Percentiles rank a stretch among this genome's conserved stretches.
phyloP scores from a whole-genome alignment of 2,113 vertebrate genomes.

The Rousettus leschenaultii region DNA sequence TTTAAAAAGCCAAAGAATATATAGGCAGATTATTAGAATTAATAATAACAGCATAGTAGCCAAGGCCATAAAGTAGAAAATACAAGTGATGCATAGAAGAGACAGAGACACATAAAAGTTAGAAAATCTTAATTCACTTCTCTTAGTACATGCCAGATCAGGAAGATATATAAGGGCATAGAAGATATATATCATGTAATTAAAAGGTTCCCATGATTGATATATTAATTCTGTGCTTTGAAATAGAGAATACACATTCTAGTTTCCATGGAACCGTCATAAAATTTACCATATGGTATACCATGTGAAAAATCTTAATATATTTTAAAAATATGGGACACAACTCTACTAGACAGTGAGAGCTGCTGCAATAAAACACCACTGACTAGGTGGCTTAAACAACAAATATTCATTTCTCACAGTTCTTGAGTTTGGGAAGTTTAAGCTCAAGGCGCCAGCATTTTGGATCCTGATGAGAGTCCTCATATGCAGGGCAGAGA shows the following conservation, averaged over 20 bases:
- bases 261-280: neutral
- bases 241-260: neutral
- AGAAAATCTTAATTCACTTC: neutral
- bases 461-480: neutral
- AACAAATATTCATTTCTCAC: neutral
- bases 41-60: neutral
- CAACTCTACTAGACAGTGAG: neutral
- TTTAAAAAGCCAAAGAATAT: neutral
- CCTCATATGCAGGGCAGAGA: neutral
- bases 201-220: neutral
- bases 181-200: neutral
- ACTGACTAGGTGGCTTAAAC: neutral
- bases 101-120: neutral
- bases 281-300: neutral
- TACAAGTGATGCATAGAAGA: neutral
- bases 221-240: neutral
- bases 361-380: neutral
- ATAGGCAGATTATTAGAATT: neutral
- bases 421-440: neutral
- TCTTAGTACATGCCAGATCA: neutral
- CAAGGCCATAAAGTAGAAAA: neutral
- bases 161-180: neutral
- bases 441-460: neutral
- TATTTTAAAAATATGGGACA: neutral
- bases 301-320: neutral